These are phyloP conservation scores for Bufo bufo DNA, from an alignment of 2,113 vertebrate species.

Conservation along the genomic window DNA sequence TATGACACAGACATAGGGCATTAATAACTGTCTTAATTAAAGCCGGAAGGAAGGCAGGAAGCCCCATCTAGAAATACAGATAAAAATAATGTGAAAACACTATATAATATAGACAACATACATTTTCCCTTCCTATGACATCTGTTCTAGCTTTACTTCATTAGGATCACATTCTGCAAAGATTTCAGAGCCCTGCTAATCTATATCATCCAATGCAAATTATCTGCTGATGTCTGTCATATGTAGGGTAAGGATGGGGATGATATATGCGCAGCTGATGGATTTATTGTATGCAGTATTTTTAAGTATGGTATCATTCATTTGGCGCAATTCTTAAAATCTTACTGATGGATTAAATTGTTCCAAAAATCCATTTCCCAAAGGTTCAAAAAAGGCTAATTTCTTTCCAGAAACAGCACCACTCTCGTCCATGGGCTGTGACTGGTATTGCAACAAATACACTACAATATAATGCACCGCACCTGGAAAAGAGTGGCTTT, in stretches of 20 bases:
- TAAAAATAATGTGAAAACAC: conserved; percentile 12
- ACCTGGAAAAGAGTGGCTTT: too few species aligned
- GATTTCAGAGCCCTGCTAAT: background rate
- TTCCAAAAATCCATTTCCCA: too few species aligned
- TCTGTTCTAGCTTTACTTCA: conserved; percentile 9
- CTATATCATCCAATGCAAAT: background rate
- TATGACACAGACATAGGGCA: background rate
- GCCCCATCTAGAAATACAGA: background rate
- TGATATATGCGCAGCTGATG: background rate
- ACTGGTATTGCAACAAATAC: too few species aligned
- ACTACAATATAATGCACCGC: too few species aligned
- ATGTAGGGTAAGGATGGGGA: background rate
- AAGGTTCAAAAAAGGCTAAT: too few species aligned
- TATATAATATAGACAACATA: background rate
- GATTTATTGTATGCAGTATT: background rate
- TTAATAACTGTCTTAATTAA: background rate
- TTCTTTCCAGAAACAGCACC: too few species aligned
- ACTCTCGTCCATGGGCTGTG: too few species aligned
- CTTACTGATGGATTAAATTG: too few species aligned
- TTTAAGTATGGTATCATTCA: too few species aligned
- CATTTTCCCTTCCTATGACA: background rate
- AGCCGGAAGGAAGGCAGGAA: conserved; percentile 12
- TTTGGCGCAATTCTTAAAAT: too few species aligned
- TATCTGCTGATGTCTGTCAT: background rate
- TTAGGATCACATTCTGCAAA: background rate